Percentiles rank a stretch among this genome's conserved stretches.
phyloP scores from a whole-genome alignment of 64 coral and sea anemone genomes.

The Montipora capricornis region DNA sequence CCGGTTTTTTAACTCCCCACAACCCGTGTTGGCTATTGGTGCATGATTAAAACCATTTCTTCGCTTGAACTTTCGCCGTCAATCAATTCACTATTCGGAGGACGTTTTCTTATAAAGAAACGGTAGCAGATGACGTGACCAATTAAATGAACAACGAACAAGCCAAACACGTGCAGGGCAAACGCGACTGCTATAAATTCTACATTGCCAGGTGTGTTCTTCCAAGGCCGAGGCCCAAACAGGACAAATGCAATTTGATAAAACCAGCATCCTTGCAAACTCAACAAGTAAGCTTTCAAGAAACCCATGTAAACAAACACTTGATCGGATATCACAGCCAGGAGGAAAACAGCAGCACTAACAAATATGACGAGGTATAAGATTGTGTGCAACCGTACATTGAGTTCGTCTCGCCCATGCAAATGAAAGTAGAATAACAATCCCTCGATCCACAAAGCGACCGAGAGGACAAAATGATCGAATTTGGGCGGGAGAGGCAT shows the following conservation, averaged over 20 bases:
- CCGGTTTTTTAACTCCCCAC: no score
- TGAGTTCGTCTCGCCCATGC: conserved; percentile 70
- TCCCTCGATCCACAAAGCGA: conserved; percentile 85
- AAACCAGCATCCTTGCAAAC: conserved; percentile 88
- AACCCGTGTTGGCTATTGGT: background rate
- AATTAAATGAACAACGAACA: conserved; percentile 36
- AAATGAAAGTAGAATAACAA: conserved; percentile 83
- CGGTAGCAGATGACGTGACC: conserved; percentile 46
- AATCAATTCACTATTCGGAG: background rate
- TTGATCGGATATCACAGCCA: conserved; percentile 30
- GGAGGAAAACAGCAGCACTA: conserved; percentile 46
- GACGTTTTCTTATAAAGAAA: background rate
- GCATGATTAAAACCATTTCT: background rate
- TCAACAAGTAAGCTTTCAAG: conserved; percentile 58
- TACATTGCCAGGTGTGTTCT: conserved; percentile 43
- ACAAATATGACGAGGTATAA: conserved; percentile 79
- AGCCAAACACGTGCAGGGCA: conserved; percentile 45
- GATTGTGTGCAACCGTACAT: conserved; percentile 82
- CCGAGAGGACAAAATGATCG: conserved; percentile 46
- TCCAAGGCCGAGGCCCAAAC: conserved; percentile 65
- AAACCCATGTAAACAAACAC: conserved; percentile 24
- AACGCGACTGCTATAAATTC: conserved; percentile 72
- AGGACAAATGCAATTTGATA: conserved; percentile 78
- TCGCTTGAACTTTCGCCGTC: conserved; percentile 4
- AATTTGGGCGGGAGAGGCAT: conserved; percentile 59